Evolutionary conservation across 2,113 vertebrate genomes (phyloP), one percentile per base, ranked within the genome.

Genomic region (Engraulis encrasicolus): DNA sequence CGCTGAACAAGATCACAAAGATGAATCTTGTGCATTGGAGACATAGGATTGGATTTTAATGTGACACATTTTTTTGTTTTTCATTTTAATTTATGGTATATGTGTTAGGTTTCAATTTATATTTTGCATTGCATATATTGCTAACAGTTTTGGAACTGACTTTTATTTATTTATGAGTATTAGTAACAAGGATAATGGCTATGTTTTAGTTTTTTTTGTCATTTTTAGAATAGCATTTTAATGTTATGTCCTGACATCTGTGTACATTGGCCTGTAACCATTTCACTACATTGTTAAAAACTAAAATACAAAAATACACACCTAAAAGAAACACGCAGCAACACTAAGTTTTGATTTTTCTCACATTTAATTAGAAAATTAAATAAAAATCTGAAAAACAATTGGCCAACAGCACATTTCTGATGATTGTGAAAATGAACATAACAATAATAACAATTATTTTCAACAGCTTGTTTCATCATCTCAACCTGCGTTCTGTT

Each of bases 351-450:
- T 36, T 79, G 36, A 40, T 71, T 85, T 88, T 85, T 84, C 5
- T 34, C 74, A 49, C 6, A 86, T 88, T 88, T 88, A 86, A 86
- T 88, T 5, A 82, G 27, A 85, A 86, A 88, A 86, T 88, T 86
- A 88, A 88, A 88, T 89, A 87, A 79, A 87, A 85, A 84, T 81
- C 79, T 79, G 36, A 49, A 81, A 71, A 85, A 86, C 4, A 79
- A 86, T 82, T 86, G 82, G 78, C 80, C 81, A 80, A 85, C 54
- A 84, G 78, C 84, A 81, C 80, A 49, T 81, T 58, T 84, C 78
- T 81, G n/a, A 81, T 80, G 36, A 50, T 83, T 54, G 83, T 84
- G 81, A 86, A 87, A 80, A n/a, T 78, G 84, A 85, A 85, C 54
- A 79, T 79, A 78, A 83, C 54, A 40, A 79, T 83, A 49, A 81